phyloP scores from a whole-genome alignment of 2,113 vertebrate species.

The Spea multiplicata region DNA sequence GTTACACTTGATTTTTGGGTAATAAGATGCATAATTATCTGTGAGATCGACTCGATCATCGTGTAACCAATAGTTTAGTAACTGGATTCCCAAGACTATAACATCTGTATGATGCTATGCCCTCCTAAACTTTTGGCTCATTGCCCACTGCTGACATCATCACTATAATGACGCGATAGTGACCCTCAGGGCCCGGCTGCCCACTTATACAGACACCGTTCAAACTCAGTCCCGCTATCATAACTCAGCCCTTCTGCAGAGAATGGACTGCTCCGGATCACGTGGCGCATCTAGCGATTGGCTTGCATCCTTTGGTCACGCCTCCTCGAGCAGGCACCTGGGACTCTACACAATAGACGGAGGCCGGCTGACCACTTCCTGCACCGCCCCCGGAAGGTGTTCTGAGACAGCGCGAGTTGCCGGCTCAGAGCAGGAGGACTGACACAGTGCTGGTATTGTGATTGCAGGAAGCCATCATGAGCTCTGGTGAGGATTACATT shows the following conservation, averaged over 20 bases:
- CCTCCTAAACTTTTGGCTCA: too few relatives aligned
- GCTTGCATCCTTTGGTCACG: not conserved
- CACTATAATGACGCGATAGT: too few relatives aligned
- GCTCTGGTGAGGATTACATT: not conserved
- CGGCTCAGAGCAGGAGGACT: not conserved
- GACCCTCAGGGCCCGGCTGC: too few relatives aligned
- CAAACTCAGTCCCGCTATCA: not conserved
- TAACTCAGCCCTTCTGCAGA: not conserved
- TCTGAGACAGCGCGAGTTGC: not conserved
- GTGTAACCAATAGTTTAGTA: too few relatives aligned
- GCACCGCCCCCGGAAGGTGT: conserved; percentile 13
- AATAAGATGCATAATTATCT: too few relatives aligned
- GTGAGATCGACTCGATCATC: too few relatives aligned
- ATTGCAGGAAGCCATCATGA: conserved; percentile 7
- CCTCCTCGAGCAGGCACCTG: not conserved
- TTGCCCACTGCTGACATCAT: too few relatives aligned
- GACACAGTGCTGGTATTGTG: not conserved
- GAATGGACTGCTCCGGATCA: not conserved
- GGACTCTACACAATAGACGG: not conserved
- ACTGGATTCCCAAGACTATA: too few relatives aligned
- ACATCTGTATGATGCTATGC: too few relatives aligned
- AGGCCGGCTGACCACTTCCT: conserved; percentile 9
- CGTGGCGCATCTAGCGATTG: not conserved
- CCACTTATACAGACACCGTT: too few relatives aligned
- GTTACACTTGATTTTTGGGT: too few relatives aligned